Percentiles rank a stretch among this genome's conserved stretches.
Conservation (phyloP, 2,797 vertebrate genomes). For the Pipistrellus kuhlii region DNA sequence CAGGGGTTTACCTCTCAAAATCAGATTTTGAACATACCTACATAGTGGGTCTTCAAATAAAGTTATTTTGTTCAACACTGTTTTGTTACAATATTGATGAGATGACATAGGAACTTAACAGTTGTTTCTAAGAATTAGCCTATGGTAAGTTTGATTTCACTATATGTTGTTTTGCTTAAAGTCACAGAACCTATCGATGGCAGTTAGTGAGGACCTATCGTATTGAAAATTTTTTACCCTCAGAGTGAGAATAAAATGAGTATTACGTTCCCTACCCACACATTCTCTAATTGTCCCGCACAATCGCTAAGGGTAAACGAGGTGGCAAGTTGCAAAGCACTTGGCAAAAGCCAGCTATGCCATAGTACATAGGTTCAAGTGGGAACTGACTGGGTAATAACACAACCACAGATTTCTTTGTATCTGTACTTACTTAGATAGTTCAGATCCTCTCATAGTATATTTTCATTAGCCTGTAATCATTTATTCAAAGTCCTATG, state of each 20-base stretch:
- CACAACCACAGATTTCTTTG: neutral
- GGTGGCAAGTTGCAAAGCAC: neutral
- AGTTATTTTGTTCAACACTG: neutral
- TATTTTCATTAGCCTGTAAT: neutral
- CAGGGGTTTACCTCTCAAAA: neutral
- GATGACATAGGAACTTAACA: neutral
- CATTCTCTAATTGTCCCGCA: neutral
- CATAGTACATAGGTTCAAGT: neutral
- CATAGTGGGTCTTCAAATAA: neutral
- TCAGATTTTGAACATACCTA: neutral
- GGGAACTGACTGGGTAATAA: neutral
- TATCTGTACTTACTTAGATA: neutral
- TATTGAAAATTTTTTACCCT: neutral
- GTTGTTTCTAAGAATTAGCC: neutral
- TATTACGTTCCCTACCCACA: neutral
- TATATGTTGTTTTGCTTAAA: neutral
- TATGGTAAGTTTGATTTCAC: neutral
- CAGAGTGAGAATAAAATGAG: neutral
- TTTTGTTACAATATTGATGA: neutral
- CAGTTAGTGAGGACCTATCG: neutral
- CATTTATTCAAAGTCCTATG: neutral
- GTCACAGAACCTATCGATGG: neutral
- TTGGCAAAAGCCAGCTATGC: neutral
- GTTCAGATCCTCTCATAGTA: slow-evolving; percentile 1
- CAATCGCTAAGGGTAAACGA: neutral